Percentiles rank a stretch among this genome's conserved stretches.
phyloP scores from a whole-genome alignment of 2,113 vertebrate species.

The Corapipo altera region DNA sequence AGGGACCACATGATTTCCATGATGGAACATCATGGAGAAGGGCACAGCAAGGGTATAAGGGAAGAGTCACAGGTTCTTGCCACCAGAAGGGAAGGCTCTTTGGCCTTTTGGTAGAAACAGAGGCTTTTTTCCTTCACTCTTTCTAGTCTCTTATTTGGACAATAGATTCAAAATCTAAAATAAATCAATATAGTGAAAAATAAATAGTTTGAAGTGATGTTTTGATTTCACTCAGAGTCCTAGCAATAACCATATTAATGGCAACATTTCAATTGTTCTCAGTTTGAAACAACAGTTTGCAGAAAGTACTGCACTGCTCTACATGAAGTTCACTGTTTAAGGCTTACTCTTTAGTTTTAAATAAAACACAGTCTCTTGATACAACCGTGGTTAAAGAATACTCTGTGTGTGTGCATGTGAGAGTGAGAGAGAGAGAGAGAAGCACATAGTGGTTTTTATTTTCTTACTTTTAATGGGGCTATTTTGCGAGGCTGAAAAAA shows the following conservation, averaged over 20 bases:
- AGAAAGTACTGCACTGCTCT: not conserved
- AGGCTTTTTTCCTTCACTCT: not conserved
- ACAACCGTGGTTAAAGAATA: not conserved
- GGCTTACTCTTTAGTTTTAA: slow-evolving; percentile 33
- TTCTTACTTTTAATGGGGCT: slow-evolving; percentile 68
- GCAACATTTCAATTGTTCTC: not conserved
- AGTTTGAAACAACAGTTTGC: slow-evolving; percentile 1
- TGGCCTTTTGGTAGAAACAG: not conserved
- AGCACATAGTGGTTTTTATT: slow-evolving; percentile 56
- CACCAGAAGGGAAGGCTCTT: not conserved
- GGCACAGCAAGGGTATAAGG: not conserved
- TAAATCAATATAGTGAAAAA: not conserved
- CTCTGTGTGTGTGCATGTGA: not conserved
- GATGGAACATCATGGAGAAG: not conserved
- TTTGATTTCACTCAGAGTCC: not conserved
- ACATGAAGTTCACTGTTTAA: not conserved
- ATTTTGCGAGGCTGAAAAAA: slow-evolving; percentile 67
- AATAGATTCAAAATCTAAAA: not conserved
- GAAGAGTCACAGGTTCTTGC: not conserved
- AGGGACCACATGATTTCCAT: not conserved
- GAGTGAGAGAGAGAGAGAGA: not conserved
- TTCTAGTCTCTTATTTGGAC: not conserved
- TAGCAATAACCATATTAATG: not conserved
- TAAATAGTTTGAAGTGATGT: not conserved
- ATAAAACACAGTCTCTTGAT: not conserved